Evolutionary conservation across 2,888 invertebrate species (phyloP), one percentile per base, ranked within the genome.

Genomic region (Oscheius sp.): DNA sequence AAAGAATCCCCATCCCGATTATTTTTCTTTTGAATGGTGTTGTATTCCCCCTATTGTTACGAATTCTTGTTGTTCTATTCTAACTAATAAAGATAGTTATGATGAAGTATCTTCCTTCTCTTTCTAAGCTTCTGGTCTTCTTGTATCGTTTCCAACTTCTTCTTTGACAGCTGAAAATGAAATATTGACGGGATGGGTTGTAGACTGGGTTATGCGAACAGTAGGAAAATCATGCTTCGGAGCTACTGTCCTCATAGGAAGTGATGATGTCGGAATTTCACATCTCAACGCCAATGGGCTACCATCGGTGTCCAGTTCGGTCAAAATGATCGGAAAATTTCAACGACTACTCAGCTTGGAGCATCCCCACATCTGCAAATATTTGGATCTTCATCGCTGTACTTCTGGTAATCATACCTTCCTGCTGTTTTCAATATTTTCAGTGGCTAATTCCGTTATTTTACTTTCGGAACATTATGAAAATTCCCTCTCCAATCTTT

Each of bases 281-380:
- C 77, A 79, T 45, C 63, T 72, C 12, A 66, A 66, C 25, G 69
- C 64, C 9, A 98, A 98, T 90, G 97, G 98, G 0, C 90, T 98
- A 61, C 98, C 98, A 0, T 91, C 97, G 23, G 97, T 97, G 0
- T 96, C 97, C 1, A 96, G 97, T 90, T 96, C 96, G 0, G 95
- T 97, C 76, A 94, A 94, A 72, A 95, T 98, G 87, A 72, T 78
- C 18, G 82, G 79, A 56, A 80, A 74, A 49, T 81, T 78, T 46
- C 77, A 76, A 43, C 29, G 49, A 0, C 73, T 79, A 12, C 66
- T 72, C 23, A 27, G 84, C 80, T 59, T 87, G 74, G 58, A 72
- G 0, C 81, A 83, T 53, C 92, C 92, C 0, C 92, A 94, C 90
- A 91, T 98, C 66, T 95, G 95, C 86, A 92, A 93, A 74, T 97